phyloP scores from a whole-genome alignment of 2,888 invertebrate genomes.

The Eristalinus aeneus region DNA sequence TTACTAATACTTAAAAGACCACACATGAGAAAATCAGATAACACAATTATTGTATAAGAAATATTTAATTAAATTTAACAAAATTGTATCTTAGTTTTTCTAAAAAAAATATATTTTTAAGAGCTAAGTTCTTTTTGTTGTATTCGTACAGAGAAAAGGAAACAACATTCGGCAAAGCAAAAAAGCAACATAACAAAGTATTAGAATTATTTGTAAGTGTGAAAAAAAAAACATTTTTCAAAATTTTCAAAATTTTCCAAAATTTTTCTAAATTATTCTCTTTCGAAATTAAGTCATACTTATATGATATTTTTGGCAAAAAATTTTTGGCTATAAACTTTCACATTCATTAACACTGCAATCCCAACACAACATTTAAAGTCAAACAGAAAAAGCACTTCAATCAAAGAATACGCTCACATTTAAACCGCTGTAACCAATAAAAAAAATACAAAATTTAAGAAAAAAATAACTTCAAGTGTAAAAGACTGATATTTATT shows the following conservation, averaged over 20 bases:
- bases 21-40: conserved; percentile 57
- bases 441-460: conserved; percentile 53
- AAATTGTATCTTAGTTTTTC: conserved; percentile 51
- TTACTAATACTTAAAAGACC: conserved; percentile 64
- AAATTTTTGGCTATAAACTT: conserved; percentile 76
- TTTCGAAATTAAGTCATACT: conserved; percentile 63
- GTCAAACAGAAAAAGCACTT: conserved; percentile 69
- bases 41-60: conserved; percentile 69
- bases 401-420: conserved; percentile 35
- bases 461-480: conserved; percentile 73
- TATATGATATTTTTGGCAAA: conserved; percentile 71
- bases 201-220: conserved; percentile 67
- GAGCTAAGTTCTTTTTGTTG: conserved; percentile 55
- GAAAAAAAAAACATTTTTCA: conserved; percentile 70
- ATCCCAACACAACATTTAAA: conserved; percentile 55
- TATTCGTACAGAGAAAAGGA: conserved; percentile 32
- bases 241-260: conserved; percentile 60
- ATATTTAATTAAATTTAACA: conserved; percentile 47
- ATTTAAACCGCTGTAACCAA: conserved; percentile 46
- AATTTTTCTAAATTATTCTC: conserved; percentile 61
- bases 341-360: conserved; percentile 72
- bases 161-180: neutral
- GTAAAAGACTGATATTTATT: conserved; percentile 70
- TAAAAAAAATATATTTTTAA: conserved; percentile 63
- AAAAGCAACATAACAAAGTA: conserved; percentile 20